A percentile compares a stretch with the other conserved stretches of the same genome.
phyloP scores from a whole-genome alignment of 1,140 invertebrate genomes.

The Lepidurus arcticus region DNA sequence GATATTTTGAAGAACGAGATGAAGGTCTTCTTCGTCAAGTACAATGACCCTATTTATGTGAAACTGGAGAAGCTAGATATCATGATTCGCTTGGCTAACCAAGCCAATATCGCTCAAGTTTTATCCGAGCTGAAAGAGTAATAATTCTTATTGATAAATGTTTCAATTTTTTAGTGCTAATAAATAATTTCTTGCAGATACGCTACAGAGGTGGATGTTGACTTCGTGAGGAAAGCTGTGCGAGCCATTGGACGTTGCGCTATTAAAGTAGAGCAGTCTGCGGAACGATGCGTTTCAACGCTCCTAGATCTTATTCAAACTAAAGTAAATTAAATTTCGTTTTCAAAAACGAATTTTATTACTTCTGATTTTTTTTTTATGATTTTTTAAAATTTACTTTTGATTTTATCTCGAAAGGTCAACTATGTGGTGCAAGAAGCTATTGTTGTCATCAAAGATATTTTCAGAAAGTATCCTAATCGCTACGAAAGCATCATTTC shows the following conservation, averaged over 20 bases:
- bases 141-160: constrained; percentile 46
- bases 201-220: constrained; percentile 99
- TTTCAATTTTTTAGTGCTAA: constrained; percentile 23
- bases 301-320: constrained; percentile 99
- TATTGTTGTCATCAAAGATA: constrained; percentile 99
- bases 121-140: constrained; percentile 94
- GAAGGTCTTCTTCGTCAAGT: constrained; percentile 99
- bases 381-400: neutral
- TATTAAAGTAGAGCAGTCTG: constrained; percentile 98
- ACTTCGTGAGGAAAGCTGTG: constrained; percentile 98
- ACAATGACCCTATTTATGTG: constrained; percentile 99
- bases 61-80: constrained; percentile 99
- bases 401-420: constrained; percentile 49
- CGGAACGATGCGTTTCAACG: constrained; percentile 96
- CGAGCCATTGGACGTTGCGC: constrained; percentile 97
- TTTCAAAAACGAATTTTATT: constrained; percentile 26
- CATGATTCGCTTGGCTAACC: constrained; percentile 97
- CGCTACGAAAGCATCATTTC: constrained; percentile 99
- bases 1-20: constrained; percentile 99
- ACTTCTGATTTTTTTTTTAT: constrained; percentile 16
- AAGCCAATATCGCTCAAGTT: constrained; percentile 97
- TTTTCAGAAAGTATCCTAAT: constrained; percentile 99
- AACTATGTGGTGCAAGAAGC: constrained; percentile 99
- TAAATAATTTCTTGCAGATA: constrained; percentile 48
- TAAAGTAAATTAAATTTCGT: constrained; percentile 58